phyloP scores from a whole-genome alignment of 2,797 vertebrate genomes.

The Melanotaenia pygmaea region DNA sequence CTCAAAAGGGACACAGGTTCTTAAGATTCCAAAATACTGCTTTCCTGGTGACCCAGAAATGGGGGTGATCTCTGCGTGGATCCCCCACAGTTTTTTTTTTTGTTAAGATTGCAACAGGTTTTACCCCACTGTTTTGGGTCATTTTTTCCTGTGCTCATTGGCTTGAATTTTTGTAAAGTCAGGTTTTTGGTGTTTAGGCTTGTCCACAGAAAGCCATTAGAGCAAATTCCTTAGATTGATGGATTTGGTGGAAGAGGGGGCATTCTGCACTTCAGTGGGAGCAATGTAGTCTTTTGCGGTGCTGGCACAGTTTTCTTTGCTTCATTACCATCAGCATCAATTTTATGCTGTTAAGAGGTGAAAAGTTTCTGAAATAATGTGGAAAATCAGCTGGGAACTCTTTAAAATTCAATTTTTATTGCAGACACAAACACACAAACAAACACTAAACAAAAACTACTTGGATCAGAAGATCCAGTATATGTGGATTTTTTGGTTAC shows the following conservation, averaged over 20 bases:
- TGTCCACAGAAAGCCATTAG: neutral
- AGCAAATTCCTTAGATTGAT: neutral
- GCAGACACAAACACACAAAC: neutral
- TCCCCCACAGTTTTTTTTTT: too few species aligned
- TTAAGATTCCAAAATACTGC: neutral
- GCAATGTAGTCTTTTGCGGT: neutral
- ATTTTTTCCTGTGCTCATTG: too few species aligned
- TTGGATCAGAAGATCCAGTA: too few species aligned
- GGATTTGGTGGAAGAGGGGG: neutral
- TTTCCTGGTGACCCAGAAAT: neutral
- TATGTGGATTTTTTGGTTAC: conserved; percentile 37
- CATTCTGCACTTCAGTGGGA: neutral
- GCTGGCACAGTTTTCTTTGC: neutral
- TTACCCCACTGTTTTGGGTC: too few species aligned
- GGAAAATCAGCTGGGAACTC: neutral
- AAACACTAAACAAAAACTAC: neutral
- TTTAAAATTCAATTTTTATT: neutral
- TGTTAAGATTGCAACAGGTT: too few species aligned
- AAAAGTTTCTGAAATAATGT: neutral
- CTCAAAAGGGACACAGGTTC: neutral
- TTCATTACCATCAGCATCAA: neutral
- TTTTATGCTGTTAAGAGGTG: neutral
- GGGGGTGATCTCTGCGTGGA: too few species aligned
- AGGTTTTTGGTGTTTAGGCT: neutral
- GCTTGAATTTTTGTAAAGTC: neutral